Base-by-base conservation (phyloP, 2,113 vertebrate species). In the Sinocyclocheilus grahami region DNA sequence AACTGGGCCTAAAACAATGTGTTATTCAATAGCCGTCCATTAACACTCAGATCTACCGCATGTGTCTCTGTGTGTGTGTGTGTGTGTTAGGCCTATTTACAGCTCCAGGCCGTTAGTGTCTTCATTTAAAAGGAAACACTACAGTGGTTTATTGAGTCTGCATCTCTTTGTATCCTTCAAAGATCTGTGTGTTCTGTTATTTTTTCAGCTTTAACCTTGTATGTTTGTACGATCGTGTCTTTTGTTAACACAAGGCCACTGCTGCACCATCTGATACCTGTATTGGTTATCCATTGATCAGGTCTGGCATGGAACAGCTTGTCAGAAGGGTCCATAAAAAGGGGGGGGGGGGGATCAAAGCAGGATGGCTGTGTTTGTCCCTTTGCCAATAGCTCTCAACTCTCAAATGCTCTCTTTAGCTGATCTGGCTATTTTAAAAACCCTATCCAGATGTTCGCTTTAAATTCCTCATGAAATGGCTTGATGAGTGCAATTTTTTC, bases 221-320 rank as follows among this genome's bases (percentile, higher is more conserved):
- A 85, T 89, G 89, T 90, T 91, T 65, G 67, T 90, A 90, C 83
- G 63, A 88, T 90, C 86, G 90, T 84, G 89, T 89, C 87, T 91
- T 90, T 90, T 89, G 94, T 95, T 91, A 87, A 93, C 90, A 89
- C 90, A 93, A 91, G 90, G 89, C 90, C 84, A 92, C 90, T 87
- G 92, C 93, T 94, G 92, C 90, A 58, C 58, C 82, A 89, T 92
- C 93, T 91, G 93, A 95, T 95, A 94, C 92, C 94, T 93, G 91
- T 95, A 95, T 96, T 90, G 93, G 95, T 95, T 95, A 94, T 93
- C 94, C 93, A 96, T 96, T 95, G 96, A 95, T 95, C 94, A 92
- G 92, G 86, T 91, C 92, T 93, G 87, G 91, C 86, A 89, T 91
- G 88, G 88, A 92, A 92, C 92, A 91, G 92, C 91, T 93, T 94